Conservation (phyloP, 2,113 vertebrate genomes). For the Corythornis vintsioides region DNA sequence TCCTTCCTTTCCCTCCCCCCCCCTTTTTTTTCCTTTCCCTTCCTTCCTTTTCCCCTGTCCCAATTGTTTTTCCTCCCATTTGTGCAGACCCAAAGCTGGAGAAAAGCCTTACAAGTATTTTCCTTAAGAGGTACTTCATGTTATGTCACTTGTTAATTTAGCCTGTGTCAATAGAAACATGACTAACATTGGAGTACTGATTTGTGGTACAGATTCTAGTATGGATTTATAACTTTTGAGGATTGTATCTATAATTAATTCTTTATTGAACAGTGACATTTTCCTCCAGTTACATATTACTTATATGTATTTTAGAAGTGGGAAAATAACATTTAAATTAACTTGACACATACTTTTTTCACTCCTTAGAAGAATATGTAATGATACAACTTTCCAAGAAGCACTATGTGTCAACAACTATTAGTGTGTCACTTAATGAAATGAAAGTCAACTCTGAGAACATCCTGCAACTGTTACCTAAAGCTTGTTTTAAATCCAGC, state of each 20-base stretch:
- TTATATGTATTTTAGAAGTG: background rate
- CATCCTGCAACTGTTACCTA: background rate
- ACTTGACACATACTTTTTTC: background rate
- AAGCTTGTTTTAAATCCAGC: background rate
- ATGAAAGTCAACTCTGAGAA: background rate
- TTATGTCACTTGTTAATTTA: background rate
- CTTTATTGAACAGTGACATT: background rate
- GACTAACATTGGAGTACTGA: background rate
- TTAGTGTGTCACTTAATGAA: background rate
- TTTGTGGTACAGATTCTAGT: background rate
- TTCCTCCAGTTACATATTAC: background rate
- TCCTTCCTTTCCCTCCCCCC: too few species aligned
- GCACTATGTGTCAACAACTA: background rate
- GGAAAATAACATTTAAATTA: background rate
- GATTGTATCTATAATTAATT: background rate
- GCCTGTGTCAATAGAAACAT: background rate
- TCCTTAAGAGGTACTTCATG: background rate
- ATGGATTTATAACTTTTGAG: background rate
- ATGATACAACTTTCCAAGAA: background rate
- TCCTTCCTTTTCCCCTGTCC: too few species aligned
- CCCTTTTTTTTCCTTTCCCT: too few species aligned
- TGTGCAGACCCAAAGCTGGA: background rate
- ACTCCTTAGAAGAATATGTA: background rate
- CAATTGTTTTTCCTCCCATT: background rate
- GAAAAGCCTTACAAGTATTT: background rate